A percentile compares a stretch with the other conserved stretches of the same genome.
Evolutionary conservation across 2,888 invertebrate species (phyloP).

Genomic region (Erynnis tages): DNA sequence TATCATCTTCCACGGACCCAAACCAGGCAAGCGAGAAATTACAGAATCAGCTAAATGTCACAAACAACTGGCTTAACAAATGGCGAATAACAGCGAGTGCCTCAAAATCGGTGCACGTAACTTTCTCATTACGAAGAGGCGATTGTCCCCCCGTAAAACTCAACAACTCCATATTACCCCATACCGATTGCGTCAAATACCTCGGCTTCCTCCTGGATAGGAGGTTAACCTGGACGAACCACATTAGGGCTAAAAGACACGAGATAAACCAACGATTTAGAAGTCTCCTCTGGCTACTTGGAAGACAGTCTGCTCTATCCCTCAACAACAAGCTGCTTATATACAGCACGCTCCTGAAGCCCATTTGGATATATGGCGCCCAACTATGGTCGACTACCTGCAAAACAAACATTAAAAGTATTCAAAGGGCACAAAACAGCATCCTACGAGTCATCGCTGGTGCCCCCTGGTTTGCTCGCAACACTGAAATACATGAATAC

Average conservation of each 20-base stretch:
- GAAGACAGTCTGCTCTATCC: neutral
- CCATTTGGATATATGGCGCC: slow-evolving; percentile 27
- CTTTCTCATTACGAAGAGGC: slow-evolving; percentile 7
- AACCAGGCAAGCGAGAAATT: neutral
- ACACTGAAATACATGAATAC: neutral
- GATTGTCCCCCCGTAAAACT: slow-evolving; percentile 12
- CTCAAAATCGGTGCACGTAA: slow-evolving; percentile 3
- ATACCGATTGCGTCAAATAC: neutral
- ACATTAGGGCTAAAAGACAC: slow-evolving; percentile 27
- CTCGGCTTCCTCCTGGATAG: slow-evolving; percentile 1
- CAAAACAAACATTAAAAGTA: neutral
- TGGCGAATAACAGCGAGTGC: slow-evolving; percentile 13
- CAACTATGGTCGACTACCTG: slow-evolving; percentile 24
- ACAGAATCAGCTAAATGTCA: neutral
- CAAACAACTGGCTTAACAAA: slow-evolving; percentile 2
- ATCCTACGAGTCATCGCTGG: neutral
- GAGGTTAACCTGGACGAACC: neutral
- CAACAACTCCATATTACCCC: neutral
- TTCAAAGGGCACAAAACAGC: neutral
- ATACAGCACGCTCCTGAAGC: slow-evolving; percentile 24
- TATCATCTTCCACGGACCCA: neutral
- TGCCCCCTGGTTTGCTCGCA: neutral
- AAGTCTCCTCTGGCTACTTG: neutral
- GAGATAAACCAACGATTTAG: neutral
- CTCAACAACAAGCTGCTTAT: neutral